A percentile compares a stretch with the other conserved stretches of the same genome.
phyloP scores from a whole-genome alignment of 2,797 vertebrate genomes.

The Oreonectes daqikongensis region DNA sequence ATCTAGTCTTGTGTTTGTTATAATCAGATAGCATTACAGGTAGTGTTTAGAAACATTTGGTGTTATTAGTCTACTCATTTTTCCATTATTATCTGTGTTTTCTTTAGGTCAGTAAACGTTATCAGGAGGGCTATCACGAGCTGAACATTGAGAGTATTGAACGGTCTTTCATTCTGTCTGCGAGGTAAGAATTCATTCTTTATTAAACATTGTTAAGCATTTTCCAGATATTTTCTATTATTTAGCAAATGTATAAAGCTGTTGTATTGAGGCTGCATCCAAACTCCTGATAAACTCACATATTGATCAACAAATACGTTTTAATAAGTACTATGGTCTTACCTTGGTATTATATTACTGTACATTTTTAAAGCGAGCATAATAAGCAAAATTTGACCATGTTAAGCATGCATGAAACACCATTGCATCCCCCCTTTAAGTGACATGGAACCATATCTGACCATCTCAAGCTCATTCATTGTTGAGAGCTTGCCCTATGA shows the following conservation, averaged over 20 bases:
- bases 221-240: background rate
- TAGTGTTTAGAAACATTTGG: background rate
- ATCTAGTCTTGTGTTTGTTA: too few species aligned
- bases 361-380: too few species aligned
- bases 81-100: conserved; percentile 18
- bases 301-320: too few species aligned
- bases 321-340: too few species aligned
- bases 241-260: too few species aligned
- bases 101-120: conserved; percentile 91
- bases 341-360: background rate
- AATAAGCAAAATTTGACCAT: too few species aligned
- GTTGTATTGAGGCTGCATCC: background rate
- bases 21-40: too few species aligned
- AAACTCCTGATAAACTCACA: too few species aligned
- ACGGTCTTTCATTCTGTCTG: conserved; percentile 95
- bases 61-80: background rate
- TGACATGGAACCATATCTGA: background rate
- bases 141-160: conserved; percentile 96
- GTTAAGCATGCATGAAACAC: too few species aligned
- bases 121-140: conserved; percentile 91
- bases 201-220: background rate
- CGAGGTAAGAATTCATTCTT: conserved; percentile 76
- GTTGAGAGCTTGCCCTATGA: too few species aligned
- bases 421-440: too few species aligned
- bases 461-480: too few species aligned